Evolutionary conservation across 2,113 vertebrate species (phyloP).

Genomic region (Varanus salvator): DNA sequence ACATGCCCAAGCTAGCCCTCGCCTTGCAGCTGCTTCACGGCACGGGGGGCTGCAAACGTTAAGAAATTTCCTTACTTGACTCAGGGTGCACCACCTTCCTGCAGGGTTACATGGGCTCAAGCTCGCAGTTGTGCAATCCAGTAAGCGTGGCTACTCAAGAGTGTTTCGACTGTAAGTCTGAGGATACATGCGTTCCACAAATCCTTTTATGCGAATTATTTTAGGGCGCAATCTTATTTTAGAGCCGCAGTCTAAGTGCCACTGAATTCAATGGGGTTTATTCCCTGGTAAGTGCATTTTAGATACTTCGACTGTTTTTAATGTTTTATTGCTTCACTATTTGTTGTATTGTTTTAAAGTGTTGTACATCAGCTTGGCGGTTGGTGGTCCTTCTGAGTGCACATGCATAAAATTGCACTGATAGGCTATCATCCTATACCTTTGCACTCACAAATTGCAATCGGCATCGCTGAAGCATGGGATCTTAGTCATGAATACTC

Average conservation of each 20-base stretch:
- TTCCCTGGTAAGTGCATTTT: too few relatives aligned
- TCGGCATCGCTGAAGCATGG: neutral
- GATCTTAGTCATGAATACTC: neutral
- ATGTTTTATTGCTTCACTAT: too few relatives aligned
- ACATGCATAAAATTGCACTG: neutral
- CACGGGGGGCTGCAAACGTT: neutral
- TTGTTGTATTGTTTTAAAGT: too few relatives aligned
- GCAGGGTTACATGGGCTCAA: neutral
- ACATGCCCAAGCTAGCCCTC: neutral
- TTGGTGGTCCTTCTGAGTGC: neutral
- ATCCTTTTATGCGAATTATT: neutral
- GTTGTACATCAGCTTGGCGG: too few relatives aligned
- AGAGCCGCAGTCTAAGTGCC: neutral
- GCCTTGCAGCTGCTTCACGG: neutral
- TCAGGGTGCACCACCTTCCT: neutral
- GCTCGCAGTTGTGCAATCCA: neutral
- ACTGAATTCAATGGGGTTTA: neutral
- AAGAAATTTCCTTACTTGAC: neutral
- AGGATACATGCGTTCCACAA: neutral
- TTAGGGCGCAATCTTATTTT: neutral
- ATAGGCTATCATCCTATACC: too few relatives aligned
- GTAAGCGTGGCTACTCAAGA: neutral
- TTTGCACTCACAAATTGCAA: neutral
- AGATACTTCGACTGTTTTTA: too few relatives aligned
- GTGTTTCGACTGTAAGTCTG: neutral